Base-by-base conservation (phyloP, 2,888 invertebrate species). In the Morpho deidamia region DNA sequence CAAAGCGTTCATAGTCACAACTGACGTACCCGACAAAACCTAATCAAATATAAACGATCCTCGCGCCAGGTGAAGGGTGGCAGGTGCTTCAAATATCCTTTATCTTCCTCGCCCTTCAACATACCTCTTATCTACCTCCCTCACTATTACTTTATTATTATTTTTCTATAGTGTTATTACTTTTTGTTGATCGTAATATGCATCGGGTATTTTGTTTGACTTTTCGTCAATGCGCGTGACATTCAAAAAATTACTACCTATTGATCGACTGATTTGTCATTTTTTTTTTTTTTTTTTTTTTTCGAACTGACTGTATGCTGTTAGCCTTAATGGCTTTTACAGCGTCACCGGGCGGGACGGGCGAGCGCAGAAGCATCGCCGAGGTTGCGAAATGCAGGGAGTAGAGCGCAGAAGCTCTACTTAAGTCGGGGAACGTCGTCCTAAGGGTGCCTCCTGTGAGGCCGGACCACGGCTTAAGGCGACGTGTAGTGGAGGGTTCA, bases 21-120 rank as follows among this genome's bases (percentile, higher is more conserved):
- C 71, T 78, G 76, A 60, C 78, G 74, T 74, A 5, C 74, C 75
- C 74, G 70, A 74, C 78, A 78, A 80, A 81, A 79, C 71, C 76
- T 83, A 83, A 85, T 87, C 84, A 84, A 87, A 87, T 83, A 85
- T 85, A 78, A 71, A 83, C 76, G 76, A 73, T 67, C 65, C 72
- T 69, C 69, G 67, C 72, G 69, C 83, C 86, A 84, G 85, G 82
- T 86, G 85, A 80, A 69, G 74, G 63, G 65, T 67, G 78, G 81
- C 88, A 86, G 87, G 87, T 84, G 87, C 73, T 78, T 72, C 72
- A 80, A 80, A 81, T 70, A 73, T 66, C 71, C 54, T 57, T 63
- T 69, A 60, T 82, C 84, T 70, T 77, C 66, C 66, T 84, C 72
- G 62, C 78, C 65, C 81, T 64, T 60, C 65, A 66, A 51, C 68